A percentile compares a stretch with the other conserved stretches of the same genome.
Conservation (phyloP, 2,113 vertebrate species). For the Pontoporia blainvillei region DNA sequence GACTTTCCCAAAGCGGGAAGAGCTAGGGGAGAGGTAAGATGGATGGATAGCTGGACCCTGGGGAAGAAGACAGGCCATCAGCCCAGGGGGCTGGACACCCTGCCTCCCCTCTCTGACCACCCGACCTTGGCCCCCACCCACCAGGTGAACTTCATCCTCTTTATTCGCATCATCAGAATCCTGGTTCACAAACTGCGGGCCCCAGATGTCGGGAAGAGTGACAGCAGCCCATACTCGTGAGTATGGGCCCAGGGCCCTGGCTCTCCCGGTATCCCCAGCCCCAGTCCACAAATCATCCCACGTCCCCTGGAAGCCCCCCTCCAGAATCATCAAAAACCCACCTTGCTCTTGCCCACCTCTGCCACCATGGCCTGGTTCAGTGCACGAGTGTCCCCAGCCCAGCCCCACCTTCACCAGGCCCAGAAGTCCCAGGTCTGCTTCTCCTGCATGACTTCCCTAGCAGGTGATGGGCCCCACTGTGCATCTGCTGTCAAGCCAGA, state of each 20-base stretch:
- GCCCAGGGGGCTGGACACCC: not conserved
- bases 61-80: not conserved
- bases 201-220: constrained; percentile 90
- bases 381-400: not conserved
- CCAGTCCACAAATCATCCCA: not conserved
- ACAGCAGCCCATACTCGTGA: constrained; percentile 94
- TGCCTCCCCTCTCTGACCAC: not conserved
- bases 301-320: not conserved
- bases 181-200: constrained; percentile 95
- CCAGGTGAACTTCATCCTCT: constrained; percentile 94
- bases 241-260: constrained; percentile 61
- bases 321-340: not conserved
- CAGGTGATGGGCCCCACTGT: not conserved
- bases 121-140: not conserved
- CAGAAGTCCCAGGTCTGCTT: not conserved
- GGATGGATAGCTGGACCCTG: not conserved
- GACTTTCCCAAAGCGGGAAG: not conserved
- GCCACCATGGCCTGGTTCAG: not conserved
- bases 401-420: not conserved
- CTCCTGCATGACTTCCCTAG: not conserved
- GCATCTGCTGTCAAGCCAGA: not conserved
- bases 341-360: not conserved
- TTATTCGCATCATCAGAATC: constrained; percentile 95
- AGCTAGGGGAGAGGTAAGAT: not conserved
- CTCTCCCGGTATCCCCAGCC: not conserved